Base-by-base conservation (phyloP, 2,888 invertebrate species). In the Drosophila setosimentum region DNA sequence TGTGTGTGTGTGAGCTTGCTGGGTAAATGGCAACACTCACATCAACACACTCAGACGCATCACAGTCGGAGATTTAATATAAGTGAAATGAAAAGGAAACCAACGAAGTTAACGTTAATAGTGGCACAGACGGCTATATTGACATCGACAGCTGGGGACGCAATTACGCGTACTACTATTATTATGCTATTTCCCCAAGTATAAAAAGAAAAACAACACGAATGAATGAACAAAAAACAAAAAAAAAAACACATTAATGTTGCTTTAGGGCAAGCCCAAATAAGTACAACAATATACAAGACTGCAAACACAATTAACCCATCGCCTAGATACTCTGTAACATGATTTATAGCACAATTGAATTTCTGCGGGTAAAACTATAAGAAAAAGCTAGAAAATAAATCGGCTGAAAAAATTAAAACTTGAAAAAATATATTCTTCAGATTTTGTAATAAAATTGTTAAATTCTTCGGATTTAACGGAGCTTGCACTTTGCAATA, bases 71-170 rank as follows among this genome's bases (percentile, higher is more conserved):
- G 57, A 61, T 67, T 67, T 49, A 45, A 71, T 67, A 50, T 50
- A 67, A 50, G 71, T 64, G 62, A 71, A 78, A 79, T 77, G 71
- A 72, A 75, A 75, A 79, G 79, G 68, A 75, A 75, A 79, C 62
- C 80, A 59, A 79, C 61, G 18, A 72, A 75, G 67, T 68, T 68
- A 79, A 72, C 49, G 62, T 29, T 59, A 62, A 37, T 4, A 27
- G 13, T 55, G 18, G n/a, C 40, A 21, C 16, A 16, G n/a, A 29
- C 48, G 65, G 37, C 13, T 16, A 21, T n/a, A 40, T 40, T 68
- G 54, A 64, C 40, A 40, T 40, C 72, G 55, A 65, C 76, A 72
- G 64, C 78, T 76, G 72, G 54, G 64, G 50, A 68, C 64, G 68
- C 72, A 80, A 72, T 78, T 80, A 72, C 76, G 50, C 33, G 40